Percentiles rank a stretch among this genome's conserved stretches.
Conservation (phyloP, 2,797 vertebrate genomes). For the Brotogeris chrysoptera region DNA sequence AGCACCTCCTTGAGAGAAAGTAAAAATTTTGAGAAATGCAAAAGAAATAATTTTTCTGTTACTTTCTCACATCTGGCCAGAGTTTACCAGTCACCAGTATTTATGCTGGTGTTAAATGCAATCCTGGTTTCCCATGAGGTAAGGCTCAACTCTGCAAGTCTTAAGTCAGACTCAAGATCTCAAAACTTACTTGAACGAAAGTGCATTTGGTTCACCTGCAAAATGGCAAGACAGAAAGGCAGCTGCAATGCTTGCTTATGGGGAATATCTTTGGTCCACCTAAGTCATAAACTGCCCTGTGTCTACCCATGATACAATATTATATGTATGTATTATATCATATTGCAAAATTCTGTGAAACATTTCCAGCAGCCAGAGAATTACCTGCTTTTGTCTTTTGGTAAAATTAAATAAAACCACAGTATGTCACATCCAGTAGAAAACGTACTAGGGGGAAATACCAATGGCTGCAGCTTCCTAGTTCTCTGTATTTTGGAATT, state of each 20-base stretch:
- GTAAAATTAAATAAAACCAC: background rate
- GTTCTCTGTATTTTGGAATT: background rate
- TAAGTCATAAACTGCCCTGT: background rate
- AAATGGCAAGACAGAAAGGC: background rate
- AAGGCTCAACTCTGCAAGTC: background rate
- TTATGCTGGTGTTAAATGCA: background rate
- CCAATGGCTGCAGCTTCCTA: background rate
- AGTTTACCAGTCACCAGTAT: background rate
- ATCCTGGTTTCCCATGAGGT: background rate
- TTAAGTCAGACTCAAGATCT: background rate
- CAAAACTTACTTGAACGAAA: background rate
- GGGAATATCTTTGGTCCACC: background rate
- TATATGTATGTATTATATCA: background rate
- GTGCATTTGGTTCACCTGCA: background rate
- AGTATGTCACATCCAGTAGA: background rate
- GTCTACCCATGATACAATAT: background rate
- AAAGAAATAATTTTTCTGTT: background rate
- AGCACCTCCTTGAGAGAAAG: background rate
- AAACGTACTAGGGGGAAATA: background rate
- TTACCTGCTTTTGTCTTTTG: fast-evolving
- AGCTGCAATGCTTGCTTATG: background rate
- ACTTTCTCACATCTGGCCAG: background rate
- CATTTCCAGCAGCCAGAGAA: background rate
- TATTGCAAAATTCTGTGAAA: background rate
- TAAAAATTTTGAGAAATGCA: background rate